Base-by-base conservation (phyloP, 2,888 invertebrate genomes). In the Caenorhabditis sp. region DNA sequence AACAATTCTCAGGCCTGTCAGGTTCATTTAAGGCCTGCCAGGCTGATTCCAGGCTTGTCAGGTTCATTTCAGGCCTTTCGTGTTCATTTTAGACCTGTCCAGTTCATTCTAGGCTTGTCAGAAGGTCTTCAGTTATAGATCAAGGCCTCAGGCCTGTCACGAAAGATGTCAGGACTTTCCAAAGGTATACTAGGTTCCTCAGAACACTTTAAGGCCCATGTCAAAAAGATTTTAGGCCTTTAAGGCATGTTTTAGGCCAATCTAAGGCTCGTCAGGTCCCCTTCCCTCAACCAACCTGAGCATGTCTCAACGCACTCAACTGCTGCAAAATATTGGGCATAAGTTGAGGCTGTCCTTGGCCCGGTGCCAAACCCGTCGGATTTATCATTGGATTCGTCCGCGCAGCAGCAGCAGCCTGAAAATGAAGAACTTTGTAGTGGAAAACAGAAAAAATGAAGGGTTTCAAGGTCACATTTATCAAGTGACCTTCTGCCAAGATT, bases 301-400 rank as follows among this genome's bases (percentile, higher is more conserved):
- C 76, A 67, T 75, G 73, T 14, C 80, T 57, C 20, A 80, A 43
- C 23, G 80, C 77, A 27, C 63, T 75, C 26, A 80, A 60, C 49
- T 80, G 80, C 10, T 80, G 80, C 20, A 80, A 57, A 21, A 80
- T 70, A 50, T 70, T 77, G 21, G 80, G 80, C 80, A 80, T 80
- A 50, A 74, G 70, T 43, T 67, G 77, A 12, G 72, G 14, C 43
- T 7, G 43, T 10, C 43, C 43, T 17, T 4, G 10, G 43, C 10
- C 43, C 7, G 43, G 14, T 59, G 0, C 53, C 27, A 1, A 66
- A 36, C 63, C 58, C 12, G 59, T 61, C 20, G 59, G 63, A 3
- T 49, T 53, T 57, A 65, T 38, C 20, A 68, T 43, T 23, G 61
- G 67, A 26, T 49, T 38, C 2, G 3, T 59, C 20, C 68, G 52